Conservation (phyloP, 2,113 vertebrate genomes). For the Tor tambroides region DNA sequence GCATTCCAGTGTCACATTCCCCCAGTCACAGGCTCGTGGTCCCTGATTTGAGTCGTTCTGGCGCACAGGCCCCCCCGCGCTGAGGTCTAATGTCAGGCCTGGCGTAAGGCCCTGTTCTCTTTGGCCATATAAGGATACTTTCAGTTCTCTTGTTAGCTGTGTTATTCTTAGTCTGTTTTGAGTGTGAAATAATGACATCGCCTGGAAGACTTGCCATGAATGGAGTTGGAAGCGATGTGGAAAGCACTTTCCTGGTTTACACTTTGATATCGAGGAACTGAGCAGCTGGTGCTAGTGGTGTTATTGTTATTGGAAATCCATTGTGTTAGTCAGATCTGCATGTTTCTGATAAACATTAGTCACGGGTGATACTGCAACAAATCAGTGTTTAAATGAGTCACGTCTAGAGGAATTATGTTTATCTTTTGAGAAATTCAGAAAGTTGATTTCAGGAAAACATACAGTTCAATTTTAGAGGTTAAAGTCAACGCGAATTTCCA, state of each 20-base stretch:
- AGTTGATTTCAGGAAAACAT: neutral
- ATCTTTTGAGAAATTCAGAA: neutral
- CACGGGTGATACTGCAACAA: neutral
- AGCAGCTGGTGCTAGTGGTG: neutral
- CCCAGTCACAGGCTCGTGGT: neutral
- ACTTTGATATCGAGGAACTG: neutral
- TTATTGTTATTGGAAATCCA: neutral
- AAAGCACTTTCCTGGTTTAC: constrained; percentile 29
- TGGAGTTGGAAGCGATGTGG: constrained; percentile 1
- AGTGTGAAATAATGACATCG: constrained; percentile 48
- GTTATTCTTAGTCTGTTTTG: constrained; percentile 58
- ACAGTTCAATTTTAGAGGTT: neutral
- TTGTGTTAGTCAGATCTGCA: neutral
- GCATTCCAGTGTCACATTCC: constrained; percentile 64
- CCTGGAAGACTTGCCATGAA: constrained; percentile 45
- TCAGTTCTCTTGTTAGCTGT: constrained; percentile 34
- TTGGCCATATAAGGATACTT: constrained; percentile 50
- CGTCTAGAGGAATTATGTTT: neutral
- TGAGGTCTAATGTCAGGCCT: constrained; percentile 45
- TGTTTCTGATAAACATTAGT: constrained; percentile 7
- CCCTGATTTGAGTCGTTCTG: constrained; percentile 10
- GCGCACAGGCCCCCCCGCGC: constrained; percentile 51
- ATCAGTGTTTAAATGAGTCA: neutral
- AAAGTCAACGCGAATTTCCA: neutral
- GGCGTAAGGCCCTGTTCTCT: constrained; percentile 35